A percentile compares a stretch with the other conserved stretches of the same genome.
phyloP scores from a whole-genome alignment of 2,797 vertebrate species.

The Acrossocheilus wenchowensis region DNA sequence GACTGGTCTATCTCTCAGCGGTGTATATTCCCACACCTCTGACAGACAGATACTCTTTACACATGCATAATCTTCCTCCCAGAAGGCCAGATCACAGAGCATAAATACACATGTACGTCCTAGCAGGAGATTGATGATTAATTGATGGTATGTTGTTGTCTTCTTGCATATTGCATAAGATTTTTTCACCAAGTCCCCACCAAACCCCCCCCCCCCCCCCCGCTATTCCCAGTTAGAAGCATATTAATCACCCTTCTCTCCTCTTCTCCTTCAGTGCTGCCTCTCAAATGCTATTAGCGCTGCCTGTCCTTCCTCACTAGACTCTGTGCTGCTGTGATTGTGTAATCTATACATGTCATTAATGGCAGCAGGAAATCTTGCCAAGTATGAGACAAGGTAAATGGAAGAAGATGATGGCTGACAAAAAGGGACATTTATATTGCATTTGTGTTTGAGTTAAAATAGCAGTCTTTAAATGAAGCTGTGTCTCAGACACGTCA shows the following conservation, averaged over 20 bases:
- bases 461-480: neutral
- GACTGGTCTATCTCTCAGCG: slow-evolving; percentile 55
- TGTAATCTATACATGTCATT: slow-evolving; percentile 51
- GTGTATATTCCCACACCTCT: slow-evolving; percentile 53
- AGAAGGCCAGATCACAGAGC: slow-evolving; percentile 48
- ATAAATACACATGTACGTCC: slow-evolving; percentile 53
- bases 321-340: slow-evolving; percentile 52
- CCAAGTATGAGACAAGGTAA: slow-evolving; percentile 27
- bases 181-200: slow-evolving; percentile 17
- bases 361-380: slow-evolving; percentile 13
- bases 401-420: slow-evolving; percentile 40
- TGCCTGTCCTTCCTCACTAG: slow-evolving; percentile 34
- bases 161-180: slow-evolving; percentile 40
- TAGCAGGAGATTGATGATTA: slow-evolving; percentile 60
- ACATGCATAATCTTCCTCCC: neutral
- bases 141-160: slow-evolving; percentile 58
- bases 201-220: slow-evolving; percentile 48
- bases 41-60: neutral
- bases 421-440: slow-evolving; percentile 6
- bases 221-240: slow-evolving; percentile 54
- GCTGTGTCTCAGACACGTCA: neutral
- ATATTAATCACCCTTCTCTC: slow-evolving; percentile 64
- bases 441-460: neutral
- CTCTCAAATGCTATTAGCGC: slow-evolving; percentile 50
- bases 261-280: slow-evolving; percentile 32